phyloP scores from a whole-genome alignment of 1,140 invertebrate species.

The Tigriopus japonicus region DNA sequence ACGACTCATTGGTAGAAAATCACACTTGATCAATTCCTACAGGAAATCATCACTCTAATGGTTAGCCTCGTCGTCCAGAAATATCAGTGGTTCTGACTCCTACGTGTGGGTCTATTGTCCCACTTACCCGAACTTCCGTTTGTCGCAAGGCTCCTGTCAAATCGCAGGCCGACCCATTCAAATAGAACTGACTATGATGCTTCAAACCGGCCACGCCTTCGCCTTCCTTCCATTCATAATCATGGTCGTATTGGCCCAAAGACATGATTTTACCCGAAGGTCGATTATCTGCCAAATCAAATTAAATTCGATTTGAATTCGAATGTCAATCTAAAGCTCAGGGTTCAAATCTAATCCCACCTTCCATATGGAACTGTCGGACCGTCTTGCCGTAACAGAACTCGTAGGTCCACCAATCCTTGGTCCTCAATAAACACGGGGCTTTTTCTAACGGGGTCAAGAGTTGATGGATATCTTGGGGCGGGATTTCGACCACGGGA shows the following conservation, averaged over 20 bases:
- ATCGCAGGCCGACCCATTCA: background rate
- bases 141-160: background rate
- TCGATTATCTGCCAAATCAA: background rate
- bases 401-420: conserved; percentile 36
- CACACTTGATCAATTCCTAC: too few relatives aligned
- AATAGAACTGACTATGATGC: background rate
- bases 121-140: background rate
- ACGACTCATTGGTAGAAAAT: too few relatives aligned
- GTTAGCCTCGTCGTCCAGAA: too few relatives aligned
- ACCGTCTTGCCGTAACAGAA: conserved; percentile 34
- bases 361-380: conserved; percentile 32
- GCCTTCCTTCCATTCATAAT: background rate
- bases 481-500: too few relatives aligned
- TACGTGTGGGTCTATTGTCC: too few relatives aligned
- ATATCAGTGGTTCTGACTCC: too few relatives aligned
- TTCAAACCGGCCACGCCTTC: background rate
- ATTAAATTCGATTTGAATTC: background rate
- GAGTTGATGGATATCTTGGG: conserved; percentile 17
- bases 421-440: conserved; percentile 24
- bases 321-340: too few relatives aligned
- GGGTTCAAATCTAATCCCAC: conserved; percentile 21
- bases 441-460: conserved; percentile 25
- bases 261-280: background rate
- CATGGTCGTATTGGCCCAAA: background rate
- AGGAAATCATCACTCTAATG: too few relatives aligned